Percentiles rank a stretch among this genome's conserved stretches.
Conservation (phyloP, 1,140 invertebrate genomes). For the Heterodera carotae region DNA sequence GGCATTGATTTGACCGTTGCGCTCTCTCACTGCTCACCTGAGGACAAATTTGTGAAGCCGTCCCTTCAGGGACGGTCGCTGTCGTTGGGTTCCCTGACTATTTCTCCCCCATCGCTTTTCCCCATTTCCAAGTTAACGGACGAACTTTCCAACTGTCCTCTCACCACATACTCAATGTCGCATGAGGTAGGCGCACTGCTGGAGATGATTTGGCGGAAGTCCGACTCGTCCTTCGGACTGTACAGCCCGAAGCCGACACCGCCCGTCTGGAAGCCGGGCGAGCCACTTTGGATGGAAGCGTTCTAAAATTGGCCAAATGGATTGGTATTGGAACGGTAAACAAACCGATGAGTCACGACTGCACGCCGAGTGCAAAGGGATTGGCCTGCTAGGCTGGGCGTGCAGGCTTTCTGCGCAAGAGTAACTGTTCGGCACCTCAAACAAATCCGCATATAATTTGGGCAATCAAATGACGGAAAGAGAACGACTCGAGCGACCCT, state of each 20-base stretch:
- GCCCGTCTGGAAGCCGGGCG: slow-evolving; percentile 25
- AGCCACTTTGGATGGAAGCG: slow-evolving; percentile 36
- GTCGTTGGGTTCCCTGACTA: background rate
- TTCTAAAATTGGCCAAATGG: slow-evolving; percentile 10
- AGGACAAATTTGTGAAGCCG: no score
- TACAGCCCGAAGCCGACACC: slow-evolving; percentile 19
- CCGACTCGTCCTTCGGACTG: slow-evolving; percentile 35
- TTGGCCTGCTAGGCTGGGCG: slow-evolving; percentile 28
- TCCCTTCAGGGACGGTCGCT: no score
- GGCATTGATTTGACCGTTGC: no score
- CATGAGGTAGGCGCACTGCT: slow-evolving; percentile 57
- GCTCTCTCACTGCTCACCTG: no score
- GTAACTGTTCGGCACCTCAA: slow-evolving; percentile 47
- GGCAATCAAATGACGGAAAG: slow-evolving; percentile 6
- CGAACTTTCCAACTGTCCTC: slow-evolving; percentile 8
- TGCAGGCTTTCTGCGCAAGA: slow-evolving; percentile 49
- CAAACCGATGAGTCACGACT: slow-evolving; percentile 32
- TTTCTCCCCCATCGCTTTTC: background rate
- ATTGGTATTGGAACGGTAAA: background rate
- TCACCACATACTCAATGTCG: slow-evolving; percentile 27
- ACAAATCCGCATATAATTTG: slow-evolving; percentile 5
- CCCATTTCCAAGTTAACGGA: background rate
- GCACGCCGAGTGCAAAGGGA: slow-evolving; percentile 32
- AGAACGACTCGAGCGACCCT: no score
- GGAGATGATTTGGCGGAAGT: slow-evolving; percentile 60